A percentile compares a stretch with the other conserved stretches of the same genome.
Conservation (phyloP, 2,888 invertebrate species). For the Nomada ruficornis region DNA sequence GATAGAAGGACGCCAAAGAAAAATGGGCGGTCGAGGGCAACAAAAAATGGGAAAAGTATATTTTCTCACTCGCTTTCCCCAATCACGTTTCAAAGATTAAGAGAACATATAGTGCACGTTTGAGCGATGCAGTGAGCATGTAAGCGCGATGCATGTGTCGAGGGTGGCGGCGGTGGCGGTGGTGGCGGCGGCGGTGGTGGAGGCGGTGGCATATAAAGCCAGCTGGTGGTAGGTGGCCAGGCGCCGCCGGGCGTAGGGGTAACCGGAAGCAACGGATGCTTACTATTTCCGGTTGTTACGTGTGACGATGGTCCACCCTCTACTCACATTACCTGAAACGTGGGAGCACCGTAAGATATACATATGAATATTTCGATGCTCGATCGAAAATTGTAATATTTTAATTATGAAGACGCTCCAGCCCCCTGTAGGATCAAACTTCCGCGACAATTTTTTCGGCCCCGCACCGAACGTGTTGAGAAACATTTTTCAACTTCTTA, state of each 20-base stretch:
- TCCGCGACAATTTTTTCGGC: too few relatives aligned
- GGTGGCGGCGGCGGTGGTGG: conserved; percentile 68
- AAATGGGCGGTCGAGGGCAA: not conserved
- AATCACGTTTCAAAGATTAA: conserved; percentile 76
- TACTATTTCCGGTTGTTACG: conserved; percentile 53
- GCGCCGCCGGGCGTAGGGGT: conserved; percentile 71
- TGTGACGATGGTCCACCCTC: conserved; percentile 84
- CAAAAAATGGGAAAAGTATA: not conserved
- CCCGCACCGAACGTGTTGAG: too few relatives aligned
- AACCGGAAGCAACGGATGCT: conserved; percentile 66
- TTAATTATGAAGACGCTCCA: too few relatives aligned
- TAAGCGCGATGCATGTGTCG: conserved; percentile 73
- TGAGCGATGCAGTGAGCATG: conserved; percentile 81
- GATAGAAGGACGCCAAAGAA: not conserved
- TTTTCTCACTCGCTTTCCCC: not conserved
- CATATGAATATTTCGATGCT: not conserved
- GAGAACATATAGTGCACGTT: conserved; percentile 83
- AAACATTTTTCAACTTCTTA: too few relatives aligned
- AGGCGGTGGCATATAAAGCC: conserved; percentile 79
- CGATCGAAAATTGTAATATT: not conserved
- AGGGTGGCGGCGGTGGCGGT: conserved; percentile 67
- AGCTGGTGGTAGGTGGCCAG: conserved; percentile 78
- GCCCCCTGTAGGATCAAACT: too few relatives aligned
- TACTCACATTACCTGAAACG: conserved; percentile 85
- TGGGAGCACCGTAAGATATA: not conserved